Evolutionary conservation across 92 coral and sea anemone genomes (phyloP).

Genomic region (Ricordea florida): DNA sequence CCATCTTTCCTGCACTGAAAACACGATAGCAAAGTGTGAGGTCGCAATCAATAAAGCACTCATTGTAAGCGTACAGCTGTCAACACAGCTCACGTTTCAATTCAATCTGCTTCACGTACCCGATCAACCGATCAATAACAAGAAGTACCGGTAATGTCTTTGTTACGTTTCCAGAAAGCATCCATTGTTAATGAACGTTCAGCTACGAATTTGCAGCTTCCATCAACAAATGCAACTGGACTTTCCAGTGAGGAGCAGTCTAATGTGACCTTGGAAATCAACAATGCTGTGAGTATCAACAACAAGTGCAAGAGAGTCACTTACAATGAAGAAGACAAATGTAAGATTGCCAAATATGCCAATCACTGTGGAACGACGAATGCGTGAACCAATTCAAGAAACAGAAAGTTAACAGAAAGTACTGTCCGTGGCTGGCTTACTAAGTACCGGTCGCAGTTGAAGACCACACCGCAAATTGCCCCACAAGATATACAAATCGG

Average conservation of each 20-base stretch:
- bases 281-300: conserved; percentile 31
- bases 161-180: conserved; percentile 44
- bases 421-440: conserved; percentile 45
- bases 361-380: conserved; percentile 43
- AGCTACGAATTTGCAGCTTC: conserved; percentile 50
- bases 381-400: conserved; percentile 39
- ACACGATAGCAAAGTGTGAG: conserved; percentile 49
- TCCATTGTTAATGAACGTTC: conserved; percentile 22
- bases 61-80: too few species aligned
- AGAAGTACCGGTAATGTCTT: conserved; percentile 2
- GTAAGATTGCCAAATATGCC: conserved; percentile 48
- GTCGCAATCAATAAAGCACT: conserved; percentile 32
- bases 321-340: conserved; percentile 46
- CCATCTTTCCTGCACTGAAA: conserved; percentile 32
- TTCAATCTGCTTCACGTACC: conserved; percentile 29
- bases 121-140: conserved; percentile 10
- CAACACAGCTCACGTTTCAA: too few species aligned
- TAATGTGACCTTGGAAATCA: conserved; percentile 34
- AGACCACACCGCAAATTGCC: conserved; percentile 27
- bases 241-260: conserved; percentile 68
- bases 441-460: conserved; percentile 49
- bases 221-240: conserved; percentile 56
- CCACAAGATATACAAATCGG: conserved; percentile 42
- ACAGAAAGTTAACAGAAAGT: conserved; percentile 57
- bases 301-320: conserved; percentile 48